Evolutionary conservation across 2,797 vertebrate genomes (phyloP), one percentile per base, ranked within the genome.

Genomic region (Erpetoichthys calabaricus): DNA sequence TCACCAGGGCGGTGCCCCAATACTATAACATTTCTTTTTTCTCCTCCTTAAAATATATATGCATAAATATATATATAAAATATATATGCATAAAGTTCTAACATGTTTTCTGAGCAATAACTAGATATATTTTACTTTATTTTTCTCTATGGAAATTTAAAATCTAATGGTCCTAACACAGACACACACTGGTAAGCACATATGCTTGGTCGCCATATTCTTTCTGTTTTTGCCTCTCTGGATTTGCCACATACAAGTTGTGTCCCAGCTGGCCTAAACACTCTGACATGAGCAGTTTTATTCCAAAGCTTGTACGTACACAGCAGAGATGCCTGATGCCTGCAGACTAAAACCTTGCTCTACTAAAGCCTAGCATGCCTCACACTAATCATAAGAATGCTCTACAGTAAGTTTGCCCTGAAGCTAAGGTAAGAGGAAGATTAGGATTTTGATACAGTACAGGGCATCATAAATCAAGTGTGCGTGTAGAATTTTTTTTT

Each of bases 381-480:
- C 69, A 68, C 76, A 70, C 78, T 82, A 86, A 86, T 87, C 80
- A 71, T 74, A 74, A 74, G 74, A 75, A 65, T 75, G 79, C 78
- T 80, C 76, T 75, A 82, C 75, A 75, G 76, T 81, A 80, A 77
- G 72, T 81, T 73, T 75, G 81, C 79, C 81, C 81, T 47, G 69
- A 80, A 86, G 84, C 80, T 70, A 85, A 89, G 85, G 82, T 86
- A 86, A 88, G 80, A 82, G 81, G 73, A 77, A 89, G 88, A 91
- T 89, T 84, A 87, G 78, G 82, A 74, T 81, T 76, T 80, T 82
- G 82, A 88, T 83, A 79, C 77, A 71, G 84, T 78, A 78, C 74
- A 74, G 73, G 73, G 75, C 78, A 82, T 83, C 87, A 91, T 93
- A 91, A 94, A 94, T 93, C 89, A 92, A 85, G 81, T 61, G 67